A percentile compares a stretch with the other conserved stretches of the same genome.
phyloP scores from a whole-genome alignment of 2,113 vertebrate species.

The Myotis brandtii region DNA sequence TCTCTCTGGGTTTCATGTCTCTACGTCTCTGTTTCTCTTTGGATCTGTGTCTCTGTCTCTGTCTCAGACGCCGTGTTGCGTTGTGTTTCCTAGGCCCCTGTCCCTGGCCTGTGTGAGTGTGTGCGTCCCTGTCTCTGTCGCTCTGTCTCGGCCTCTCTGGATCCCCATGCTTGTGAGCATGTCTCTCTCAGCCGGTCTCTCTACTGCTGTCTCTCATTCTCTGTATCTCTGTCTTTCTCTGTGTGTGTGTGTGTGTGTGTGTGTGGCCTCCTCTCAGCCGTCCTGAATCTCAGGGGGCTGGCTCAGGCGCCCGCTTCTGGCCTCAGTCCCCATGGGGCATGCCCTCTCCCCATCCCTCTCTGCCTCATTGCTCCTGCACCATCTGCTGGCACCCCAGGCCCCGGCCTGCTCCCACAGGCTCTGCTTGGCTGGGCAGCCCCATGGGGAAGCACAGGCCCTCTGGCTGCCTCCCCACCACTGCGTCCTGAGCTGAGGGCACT shows the following conservation, averaged over 20 bases:
- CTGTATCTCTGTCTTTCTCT: neutral
- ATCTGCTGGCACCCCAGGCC: slow-evolving; percentile 73
- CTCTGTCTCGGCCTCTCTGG: neutral
- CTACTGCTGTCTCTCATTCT: neutral
- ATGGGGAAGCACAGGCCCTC: neutral
- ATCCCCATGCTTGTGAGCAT: neutral
- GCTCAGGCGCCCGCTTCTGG: slow-evolving; percentile 31
- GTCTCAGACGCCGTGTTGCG: neutral
- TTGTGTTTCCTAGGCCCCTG: neutral
- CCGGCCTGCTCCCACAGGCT: slow-evolving; percentile 35
- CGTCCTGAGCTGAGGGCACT: neutral
- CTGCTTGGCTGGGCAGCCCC: slow-evolving; percentile 39
- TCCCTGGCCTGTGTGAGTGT: neutral
- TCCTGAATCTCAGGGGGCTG: neutral
- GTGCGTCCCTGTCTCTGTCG: neutral
- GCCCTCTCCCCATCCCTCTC: slow-evolving; percentile 72
- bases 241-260: neutral
- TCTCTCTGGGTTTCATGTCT: neutral
- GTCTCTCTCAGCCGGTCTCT: neutral
- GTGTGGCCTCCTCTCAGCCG: neutral
- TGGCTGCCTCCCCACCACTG: neutral
- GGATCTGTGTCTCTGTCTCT: neutral
- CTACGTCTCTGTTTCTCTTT: neutral
- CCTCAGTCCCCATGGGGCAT: slow-evolving; percentile 1
- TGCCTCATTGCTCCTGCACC: slow-evolving; percentile 80